Percentiles rank a stretch among this genome's conserved stretches.
These are phyloP conservation scores for Lepilemur ruficaudatus DNA, from an alignment of 2,797 vertebrate genomes.

Conservation along the genomic window DNA sequence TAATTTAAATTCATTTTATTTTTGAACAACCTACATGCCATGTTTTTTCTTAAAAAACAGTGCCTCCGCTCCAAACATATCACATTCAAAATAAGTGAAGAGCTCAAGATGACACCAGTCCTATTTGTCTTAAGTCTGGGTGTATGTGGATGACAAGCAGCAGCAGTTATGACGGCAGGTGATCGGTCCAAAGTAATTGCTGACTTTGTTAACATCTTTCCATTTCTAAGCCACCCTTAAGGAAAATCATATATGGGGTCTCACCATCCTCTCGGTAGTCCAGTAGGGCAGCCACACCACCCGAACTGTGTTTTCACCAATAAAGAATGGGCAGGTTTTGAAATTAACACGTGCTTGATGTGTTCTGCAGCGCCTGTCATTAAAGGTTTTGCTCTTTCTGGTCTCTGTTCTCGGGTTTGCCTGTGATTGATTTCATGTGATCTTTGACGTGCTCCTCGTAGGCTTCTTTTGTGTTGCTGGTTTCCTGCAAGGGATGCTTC, in stretches of 20 bases:
- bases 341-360: background rate
- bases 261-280: background rate
- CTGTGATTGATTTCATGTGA: background rate
- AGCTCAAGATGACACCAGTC: background rate
- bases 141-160: background rate
- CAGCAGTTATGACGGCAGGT: background rate
- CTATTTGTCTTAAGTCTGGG: background rate
- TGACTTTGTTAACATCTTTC: background rate
- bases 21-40: background rate
- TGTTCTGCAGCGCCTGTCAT: background rate
- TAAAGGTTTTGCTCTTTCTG: background rate
- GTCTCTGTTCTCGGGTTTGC: background rate
- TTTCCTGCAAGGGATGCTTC: background rate
- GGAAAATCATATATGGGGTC: background rate
- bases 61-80: background rate
- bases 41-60: background rate
- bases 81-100: background rate
- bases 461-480: background rate
- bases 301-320: background rate
- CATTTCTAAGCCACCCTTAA: background rate
- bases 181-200: background rate
- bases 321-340: background rate
- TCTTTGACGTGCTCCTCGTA: background rate
- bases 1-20: background rate
- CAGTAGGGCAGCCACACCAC: background rate